Conservation (phyloP, 2,888 invertebrate genomes). For the Papilio gigon region DNA sequence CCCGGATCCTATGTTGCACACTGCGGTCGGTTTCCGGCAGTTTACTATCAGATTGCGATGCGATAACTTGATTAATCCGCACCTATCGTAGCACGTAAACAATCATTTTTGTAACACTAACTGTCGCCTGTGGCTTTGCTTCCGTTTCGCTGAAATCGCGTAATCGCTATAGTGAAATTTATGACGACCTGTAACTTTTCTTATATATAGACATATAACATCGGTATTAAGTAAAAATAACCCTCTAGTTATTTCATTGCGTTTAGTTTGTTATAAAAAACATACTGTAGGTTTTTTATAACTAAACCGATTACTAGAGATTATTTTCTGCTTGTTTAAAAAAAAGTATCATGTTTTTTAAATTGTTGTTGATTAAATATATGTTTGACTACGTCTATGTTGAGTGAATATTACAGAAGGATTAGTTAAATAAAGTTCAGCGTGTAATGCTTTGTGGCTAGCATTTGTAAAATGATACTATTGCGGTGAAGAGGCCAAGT, state of each 20-base stretch:
- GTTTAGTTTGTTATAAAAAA: no score
- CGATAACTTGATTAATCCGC: slow-evolving; percentile 39
- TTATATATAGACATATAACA: neutral
- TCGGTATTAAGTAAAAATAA: neutral
- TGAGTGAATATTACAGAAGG: no score
- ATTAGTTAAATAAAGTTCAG: slow-evolving; percentile 27
- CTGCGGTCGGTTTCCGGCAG: slow-evolving; percentile 59
- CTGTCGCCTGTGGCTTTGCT: slow-evolving; percentile 11
- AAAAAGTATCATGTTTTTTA: no score
- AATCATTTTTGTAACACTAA: slow-evolving; percentile 10
- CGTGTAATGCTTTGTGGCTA: slow-evolving; percentile 35
- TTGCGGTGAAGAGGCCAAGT: slow-evolving; percentile 59
- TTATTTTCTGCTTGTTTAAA: no score
- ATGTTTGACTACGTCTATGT: no score
- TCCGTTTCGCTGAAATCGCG: slow-evolving; percentile 11
- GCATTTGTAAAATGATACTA: slow-evolving; percentile 54
- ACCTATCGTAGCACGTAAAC: slow-evolving; percentile 15
- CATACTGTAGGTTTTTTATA: no score
- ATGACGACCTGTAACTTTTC: neutral
- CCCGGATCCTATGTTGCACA: slow-evolving; percentile 62
- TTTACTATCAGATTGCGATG: slow-evolving; percentile 42
- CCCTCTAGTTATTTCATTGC: no score
- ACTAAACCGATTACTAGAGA: no score
- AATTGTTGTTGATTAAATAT: no score
- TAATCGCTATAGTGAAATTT: neutral